Evolutionary conservation across 1,140 invertebrate genomes (phyloP).

Genomic region (Gerris buenoi): DNA sequence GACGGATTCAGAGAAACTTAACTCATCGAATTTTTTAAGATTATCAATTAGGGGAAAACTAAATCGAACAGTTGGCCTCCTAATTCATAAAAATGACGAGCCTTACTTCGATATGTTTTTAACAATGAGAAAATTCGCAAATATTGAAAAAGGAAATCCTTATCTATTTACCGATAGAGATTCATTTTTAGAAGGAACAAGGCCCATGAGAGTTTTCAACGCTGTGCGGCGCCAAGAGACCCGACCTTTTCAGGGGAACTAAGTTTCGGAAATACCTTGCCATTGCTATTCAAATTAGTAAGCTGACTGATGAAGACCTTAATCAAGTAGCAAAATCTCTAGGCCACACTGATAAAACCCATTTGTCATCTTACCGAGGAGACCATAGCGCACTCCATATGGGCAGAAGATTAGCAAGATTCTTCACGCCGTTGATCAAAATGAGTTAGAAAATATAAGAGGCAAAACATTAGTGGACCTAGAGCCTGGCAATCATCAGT

Average conservation of each 20-base stretch:
- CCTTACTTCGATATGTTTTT: background rate
- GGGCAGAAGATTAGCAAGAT: background rate
- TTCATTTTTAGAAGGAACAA: background rate
- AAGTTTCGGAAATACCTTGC: background rate
- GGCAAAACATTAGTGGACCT: too few relatives aligned
- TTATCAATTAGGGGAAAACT: background rate
- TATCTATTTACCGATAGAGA: background rate
- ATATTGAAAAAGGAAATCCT: background rate
- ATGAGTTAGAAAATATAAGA: background rate
- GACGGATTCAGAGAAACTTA: background rate
- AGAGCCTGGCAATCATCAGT: too few relatives aligned
- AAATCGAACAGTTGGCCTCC: background rate
- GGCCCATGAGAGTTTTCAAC: background rate
- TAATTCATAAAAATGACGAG: background rate
- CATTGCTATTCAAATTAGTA: background rate
- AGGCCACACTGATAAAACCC: background rate
- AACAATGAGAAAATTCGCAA: background rate
- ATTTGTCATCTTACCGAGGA: background rate
- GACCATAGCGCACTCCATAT: background rate
- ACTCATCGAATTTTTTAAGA: background rate
- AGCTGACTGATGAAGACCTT: background rate
- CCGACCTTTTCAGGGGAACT: background rate
- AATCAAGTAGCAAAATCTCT: background rate
- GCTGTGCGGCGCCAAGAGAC: background rate
- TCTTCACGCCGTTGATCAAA: background rate